Percentiles rank a stretch among this genome's conserved stretches.
These are phyloP conservation scores for Melanerpes formicivorus DNA, from an alignment of 2,113 vertebrate species.

Conservation along the genomic window DNA sequence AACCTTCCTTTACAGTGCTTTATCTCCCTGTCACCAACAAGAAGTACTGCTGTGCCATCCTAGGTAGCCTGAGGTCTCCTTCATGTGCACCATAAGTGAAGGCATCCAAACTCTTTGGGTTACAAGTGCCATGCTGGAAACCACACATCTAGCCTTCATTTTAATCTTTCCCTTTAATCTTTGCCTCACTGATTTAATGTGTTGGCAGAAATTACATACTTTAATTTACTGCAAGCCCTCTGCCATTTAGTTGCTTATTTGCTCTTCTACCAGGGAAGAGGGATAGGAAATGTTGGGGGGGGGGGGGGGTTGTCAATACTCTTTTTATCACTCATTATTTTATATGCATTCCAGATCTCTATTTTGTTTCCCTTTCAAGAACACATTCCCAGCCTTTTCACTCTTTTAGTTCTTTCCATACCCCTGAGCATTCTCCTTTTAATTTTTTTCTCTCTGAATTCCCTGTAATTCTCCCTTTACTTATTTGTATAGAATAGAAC, in stretches of 20 bases:
- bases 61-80: background rate
- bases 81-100: no score
- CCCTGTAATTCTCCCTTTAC: background rate
- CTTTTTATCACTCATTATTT: background rate
- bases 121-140: background rate
- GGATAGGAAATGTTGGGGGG: background rate
- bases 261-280: background rate
- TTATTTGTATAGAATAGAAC: background rate
- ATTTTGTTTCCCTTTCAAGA: background rate
- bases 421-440: background rate
- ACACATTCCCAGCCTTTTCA: background rate
- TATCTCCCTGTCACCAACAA: fast-evolving
- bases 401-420: background rate
- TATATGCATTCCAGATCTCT: background rate
- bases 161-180: background rate
- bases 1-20: background rate
- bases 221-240: background rate
- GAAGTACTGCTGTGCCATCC: fast-evolving
- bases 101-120: background rate
- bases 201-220: background rate
- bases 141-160: background rate
- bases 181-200: background rate
- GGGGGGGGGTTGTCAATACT: background rate
- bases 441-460: background rate
- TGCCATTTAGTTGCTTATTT: background rate